Conservation (phyloP, 1,140 invertebrate genomes). For the Potamilus streckersoni region DNA sequence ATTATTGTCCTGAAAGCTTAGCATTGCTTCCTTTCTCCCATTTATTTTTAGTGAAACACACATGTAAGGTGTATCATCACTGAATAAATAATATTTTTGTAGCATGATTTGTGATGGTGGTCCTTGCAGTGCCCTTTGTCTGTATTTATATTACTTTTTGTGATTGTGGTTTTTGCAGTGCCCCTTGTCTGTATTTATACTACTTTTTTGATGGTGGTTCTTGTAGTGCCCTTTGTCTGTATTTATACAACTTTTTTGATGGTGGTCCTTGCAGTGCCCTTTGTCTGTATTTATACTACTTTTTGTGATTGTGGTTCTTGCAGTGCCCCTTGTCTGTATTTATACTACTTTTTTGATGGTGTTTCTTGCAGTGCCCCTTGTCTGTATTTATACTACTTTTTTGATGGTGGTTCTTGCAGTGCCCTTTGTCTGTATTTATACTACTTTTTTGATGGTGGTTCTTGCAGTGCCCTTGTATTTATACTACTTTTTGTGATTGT, state of each 20-base stretch:
- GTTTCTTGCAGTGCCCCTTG: too few relatives aligned
- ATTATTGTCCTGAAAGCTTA: too few relatives aligned
- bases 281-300: conserved; percentile 5
- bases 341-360: conserved; percentile 27
- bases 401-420: too few relatives aligned
- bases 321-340: not conserved
- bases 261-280: too few relatives aligned
- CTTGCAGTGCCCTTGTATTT: not conserved
- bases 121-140: not conserved
- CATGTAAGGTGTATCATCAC: too few relatives aligned
- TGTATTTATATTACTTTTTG: conserved; percentile 20
- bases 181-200: not conserved
- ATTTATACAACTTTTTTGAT: conserved; percentile 23
- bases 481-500: conserved; percentile 28
- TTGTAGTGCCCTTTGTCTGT: not conserved
- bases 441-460: conserved; percentile 31
- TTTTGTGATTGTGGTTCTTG: too few relatives aligned
- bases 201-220: too few relatives aligned
- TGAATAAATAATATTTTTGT: too few relatives aligned
- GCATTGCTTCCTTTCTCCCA: too few relatives aligned
- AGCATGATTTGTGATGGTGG: too few relatives aligned
- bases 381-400: conserved; percentile 20
- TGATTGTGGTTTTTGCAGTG: too few relatives aligned
- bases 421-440: not conserved
- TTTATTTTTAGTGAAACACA: too few relatives aligned